Conservation (phyloP, 2,797 vertebrate genomes). For the Neosilurus hyrtlii region DNA sequence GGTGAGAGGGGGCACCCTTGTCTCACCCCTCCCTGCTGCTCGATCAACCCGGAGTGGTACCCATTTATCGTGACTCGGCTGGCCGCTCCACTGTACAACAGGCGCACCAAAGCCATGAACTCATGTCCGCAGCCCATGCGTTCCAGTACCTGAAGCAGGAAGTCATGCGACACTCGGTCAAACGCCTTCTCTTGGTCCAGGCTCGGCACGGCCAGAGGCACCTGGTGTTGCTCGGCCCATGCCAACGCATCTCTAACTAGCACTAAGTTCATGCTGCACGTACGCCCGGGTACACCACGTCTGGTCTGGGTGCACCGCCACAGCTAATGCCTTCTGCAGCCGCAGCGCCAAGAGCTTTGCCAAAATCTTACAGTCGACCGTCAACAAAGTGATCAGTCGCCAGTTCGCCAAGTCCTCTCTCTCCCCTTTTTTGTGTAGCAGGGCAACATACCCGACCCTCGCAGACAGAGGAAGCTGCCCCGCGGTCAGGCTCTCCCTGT, state of each 20-base stretch:
- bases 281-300: too few species aligned
- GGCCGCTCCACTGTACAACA: not conserved
- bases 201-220: slow-evolving; percentile 35
- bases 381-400: slow-evolving; percentile 13
- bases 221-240: slow-evolving; percentile 46
- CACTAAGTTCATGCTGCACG: slow-evolving; percentile 41
- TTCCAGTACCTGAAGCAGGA: slow-evolving; percentile 12
- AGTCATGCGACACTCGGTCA: slow-evolving; percentile 40
- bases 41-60: not conserved
- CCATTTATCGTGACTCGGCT: slow-evolving; percentile 29
- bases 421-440: not conserved
- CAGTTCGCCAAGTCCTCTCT: slow-evolving; percentile 1
- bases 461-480: not conserved
- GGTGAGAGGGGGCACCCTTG: too few species aligned
- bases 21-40: too few species aligned
- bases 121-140: slow-evolving; percentile 36
- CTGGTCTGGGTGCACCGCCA: too few species aligned
- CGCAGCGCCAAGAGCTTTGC: not conserved
- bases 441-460: not conserved
- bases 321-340: not conserved
- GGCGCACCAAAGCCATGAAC: not conserved
- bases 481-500: not conserved
- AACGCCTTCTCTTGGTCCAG: slow-evolving; percentile 53
- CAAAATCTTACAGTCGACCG: slow-evolving; percentile 4
- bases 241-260: slow-evolving; percentile 41